Base-by-base conservation (phyloP, 1,140 invertebrate species). In the Temnothorax longispinosus region DNA sequence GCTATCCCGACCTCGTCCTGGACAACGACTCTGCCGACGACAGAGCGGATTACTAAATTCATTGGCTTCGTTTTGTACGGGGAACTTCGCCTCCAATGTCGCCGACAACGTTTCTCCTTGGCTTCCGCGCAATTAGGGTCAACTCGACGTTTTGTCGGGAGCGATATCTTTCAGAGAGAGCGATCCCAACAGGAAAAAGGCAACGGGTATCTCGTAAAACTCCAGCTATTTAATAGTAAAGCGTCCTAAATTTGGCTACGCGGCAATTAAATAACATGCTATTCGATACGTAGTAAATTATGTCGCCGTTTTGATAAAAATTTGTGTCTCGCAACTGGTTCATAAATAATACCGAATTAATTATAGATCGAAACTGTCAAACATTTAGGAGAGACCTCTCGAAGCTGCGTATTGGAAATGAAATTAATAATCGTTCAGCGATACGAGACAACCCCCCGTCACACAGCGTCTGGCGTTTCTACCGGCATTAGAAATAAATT, bases 81-180 rank as follows among this genome's bases (percentile, higher is more conserved):
- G 11, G 65, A 35, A 54, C 67, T 76, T 88, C 32, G 60, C 67
- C 72, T 81, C 47, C 64, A 50, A 27, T 15, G 27, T 41, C 85
- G 69, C 15, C 67, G 64, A 62, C 47, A 58, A 65, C 41, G 77
- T 64, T 56, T 86, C 52, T 86, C 65, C 58, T 77, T 58, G 77
- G 74, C 52, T 84, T 84, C 78, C 71, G 65, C 50, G 77, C 89
- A 90, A 90, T 90, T 90, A 88, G 90, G 89, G 89, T 90, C 89
- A 88, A 85, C 80, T 44, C 21, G 86, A 21, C 62, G 86, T 84
- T 90, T 77, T 54, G 64, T 80, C 60, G 75, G 47, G 58, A 74
- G 85, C 81, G 65, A 86, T 72, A 60, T 27, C 67, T 88, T 86
- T 80, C 41, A 7, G 44, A 18, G 44, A 18, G 15, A 41, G 35